Percentiles rank a stretch among this genome's conserved stretches.
Conservation (phyloP, 1,140 invertebrate species). For the Ectropis grisescens region DNA sequence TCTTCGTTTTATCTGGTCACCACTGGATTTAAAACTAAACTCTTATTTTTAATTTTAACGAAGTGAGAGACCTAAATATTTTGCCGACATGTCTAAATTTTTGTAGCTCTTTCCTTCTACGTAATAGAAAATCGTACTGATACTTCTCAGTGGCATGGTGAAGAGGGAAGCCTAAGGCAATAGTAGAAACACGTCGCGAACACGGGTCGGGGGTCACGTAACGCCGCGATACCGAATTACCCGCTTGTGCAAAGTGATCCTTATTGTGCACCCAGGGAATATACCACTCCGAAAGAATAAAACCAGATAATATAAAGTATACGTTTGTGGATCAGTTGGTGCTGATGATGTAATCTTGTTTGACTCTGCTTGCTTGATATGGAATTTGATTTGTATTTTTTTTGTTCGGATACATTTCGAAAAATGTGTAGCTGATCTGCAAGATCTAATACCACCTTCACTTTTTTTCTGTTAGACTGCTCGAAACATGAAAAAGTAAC, state of each 20-base stretch:
- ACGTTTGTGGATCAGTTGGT: no score
- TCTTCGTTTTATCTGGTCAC: no score
- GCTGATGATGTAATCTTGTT: no score
- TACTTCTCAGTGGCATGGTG: constrained; percentile 35
- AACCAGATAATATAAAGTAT: constrained; percentile 19
- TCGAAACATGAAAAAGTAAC: no score
- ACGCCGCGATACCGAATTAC: constrained; percentile 44
- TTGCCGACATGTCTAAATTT: constrained; percentile 15
- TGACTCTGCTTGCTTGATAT: no score
- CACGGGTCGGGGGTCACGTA: constrained; percentile 43
- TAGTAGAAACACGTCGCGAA: constrained; percentile 41
- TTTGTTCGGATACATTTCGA: no score
- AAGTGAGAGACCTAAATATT: constrained; percentile 1
- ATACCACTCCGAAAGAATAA: constrained; percentile 21
- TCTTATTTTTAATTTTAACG: no score
- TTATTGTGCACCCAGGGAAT: constrained; percentile 41
- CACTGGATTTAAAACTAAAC: no score
- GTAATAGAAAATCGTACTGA: constrained; percentile 40
- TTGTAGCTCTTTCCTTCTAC: constrained; percentile 7
- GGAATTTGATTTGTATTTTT: no score
- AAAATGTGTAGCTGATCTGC: no score
- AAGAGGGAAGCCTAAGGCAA: constrained; percentile 34
- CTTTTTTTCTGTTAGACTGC: no score
- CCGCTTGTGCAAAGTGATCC: constrained; percentile 42
- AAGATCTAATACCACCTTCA: no score